Evolutionary conservation across 2,888 invertebrate species (phyloP), one percentile per base, ranked within the genome.

Genomic region (Bimastos eiseni): DNA sequence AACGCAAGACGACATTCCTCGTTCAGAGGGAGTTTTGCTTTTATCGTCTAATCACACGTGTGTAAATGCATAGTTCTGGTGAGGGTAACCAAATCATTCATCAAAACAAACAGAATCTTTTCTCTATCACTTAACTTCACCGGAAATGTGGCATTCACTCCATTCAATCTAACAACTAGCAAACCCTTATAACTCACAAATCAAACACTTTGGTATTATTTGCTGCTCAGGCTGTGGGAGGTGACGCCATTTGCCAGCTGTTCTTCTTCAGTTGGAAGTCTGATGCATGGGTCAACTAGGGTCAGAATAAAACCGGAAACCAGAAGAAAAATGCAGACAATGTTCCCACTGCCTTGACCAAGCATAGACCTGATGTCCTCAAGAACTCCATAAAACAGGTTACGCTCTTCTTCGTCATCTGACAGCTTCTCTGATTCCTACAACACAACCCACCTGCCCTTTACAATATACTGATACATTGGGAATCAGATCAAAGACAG

Each of bases 251-350:
- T 86, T 15, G 36, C 86, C 86, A 86, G 37, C 86, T 86, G 86
- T 34, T 86, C 86, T 21, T 86, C 86, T 86, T 86, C 86, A 6
- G 37, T 36, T 86, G 86, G 36, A n/a, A 89, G 44, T 44, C 41
- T 89, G 89, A 89, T 41, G 38, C 41, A 89, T 5, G 89, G 89
- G 44, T 89, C 89, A 41, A 89, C 41, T 17, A 89, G 38, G n/a
- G 89, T 89, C 36, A 89, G 89, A 89, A 89, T 33, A 38, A 89
- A 21, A 34, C 89, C 89, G 33, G 89, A 44, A 33, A 89, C 37
- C n/a, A 37, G 36, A 49, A 89, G 89, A 33, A 89, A 30, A 49
- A 89, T 41, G 89, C 89, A 89, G 37, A 41, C 38, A 21, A 49
- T 19, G 44, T n/a, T 44, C 17, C 89, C 89, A 49, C 37, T 89